phyloP scores from a whole-genome alignment of 2,113 vertebrate species.

The Cololabis saira region DNA sequence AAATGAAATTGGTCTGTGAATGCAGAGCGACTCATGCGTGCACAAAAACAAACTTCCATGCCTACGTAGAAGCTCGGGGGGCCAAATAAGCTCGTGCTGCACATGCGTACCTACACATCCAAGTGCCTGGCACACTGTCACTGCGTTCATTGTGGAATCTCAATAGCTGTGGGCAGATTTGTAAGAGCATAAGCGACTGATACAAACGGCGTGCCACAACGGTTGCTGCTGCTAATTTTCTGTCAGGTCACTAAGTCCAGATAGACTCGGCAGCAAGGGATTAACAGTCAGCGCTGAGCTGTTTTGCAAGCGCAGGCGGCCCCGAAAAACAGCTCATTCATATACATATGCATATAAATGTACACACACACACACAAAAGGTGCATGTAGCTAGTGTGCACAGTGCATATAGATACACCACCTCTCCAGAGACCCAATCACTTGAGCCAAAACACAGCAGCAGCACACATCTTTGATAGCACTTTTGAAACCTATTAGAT shows the following conservation, averaged over 20 bases:
- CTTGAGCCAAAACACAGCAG: constrained; percentile 66
- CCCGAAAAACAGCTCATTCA: constrained; percentile 43
- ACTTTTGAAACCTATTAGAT: constrained; percentile 69
- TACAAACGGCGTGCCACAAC: constrained; percentile 18
- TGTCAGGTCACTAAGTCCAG: constrained; percentile 45
- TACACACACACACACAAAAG: constrained; percentile 8
- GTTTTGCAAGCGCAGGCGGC: constrained; percentile 17
- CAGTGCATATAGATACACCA: constrained; percentile 41
- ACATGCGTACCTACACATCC: constrained; percentile 37
- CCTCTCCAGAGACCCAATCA: constrained; percentile 70
- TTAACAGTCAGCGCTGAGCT: constrained; percentile 44
- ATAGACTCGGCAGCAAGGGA: constrained; percentile 35
- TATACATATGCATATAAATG: constrained; percentile 30
- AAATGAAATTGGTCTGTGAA: constrained; percentile 25
- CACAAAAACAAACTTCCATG: constrained; percentile 37
- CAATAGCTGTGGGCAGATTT: constrained; percentile 48
- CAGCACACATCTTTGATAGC: constrained; percentile 71
- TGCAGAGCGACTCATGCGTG: constrained; percentile 23
- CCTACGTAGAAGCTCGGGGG: constrained; percentile 43
- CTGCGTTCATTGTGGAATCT: constrained; percentile 41
- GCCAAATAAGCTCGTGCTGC: constrained; percentile 43
- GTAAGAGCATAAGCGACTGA: constrained; percentile 35
- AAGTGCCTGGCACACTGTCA: constrained; percentile 55
- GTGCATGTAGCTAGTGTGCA: constrained; percentile 15
- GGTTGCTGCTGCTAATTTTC: constrained; percentile 61